Evolutionary conservation across 1,140 invertebrate species (phyloP).

Genomic region (Hypothenemus hampei): DNA sequence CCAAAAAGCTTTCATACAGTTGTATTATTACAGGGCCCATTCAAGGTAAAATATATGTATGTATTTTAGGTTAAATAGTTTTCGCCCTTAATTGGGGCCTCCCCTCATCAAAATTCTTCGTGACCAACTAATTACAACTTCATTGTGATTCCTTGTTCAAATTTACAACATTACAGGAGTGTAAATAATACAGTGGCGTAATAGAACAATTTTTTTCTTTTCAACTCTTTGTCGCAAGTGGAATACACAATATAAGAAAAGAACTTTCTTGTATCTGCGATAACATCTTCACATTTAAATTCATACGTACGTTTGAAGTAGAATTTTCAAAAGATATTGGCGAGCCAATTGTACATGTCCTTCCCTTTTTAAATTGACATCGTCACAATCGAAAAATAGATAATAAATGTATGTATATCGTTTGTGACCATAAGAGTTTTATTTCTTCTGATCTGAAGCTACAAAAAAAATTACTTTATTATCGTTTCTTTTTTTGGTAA

Average conservation of each 20-base stretch:
- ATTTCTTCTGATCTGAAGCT: slow-evolving; percentile 9
- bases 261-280: too few relatives aligned
- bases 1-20: slow-evolving; percentile 14
- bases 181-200: too few relatives aligned
- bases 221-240: too few relatives aligned
- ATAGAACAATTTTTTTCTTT: too few relatives aligned
- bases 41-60: slow-evolving; percentile 11
- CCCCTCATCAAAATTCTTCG: slow-evolving; percentile 15
- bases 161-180: too few relatives aligned
- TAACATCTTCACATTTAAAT: too few relatives aligned
- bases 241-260: too few relatives aligned
- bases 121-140: slow-evolving; percentile 4
- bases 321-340: slow-evolving; percentile 4
- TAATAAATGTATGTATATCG: slow-evolving; percentile 5
- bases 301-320: slow-evolving; percentile 6
- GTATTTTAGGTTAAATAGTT: slow-evolving; percentile 1
- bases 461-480: slow-evolving; percentile 9
- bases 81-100: slow-evolving; percentile 10
- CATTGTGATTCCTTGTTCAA: background rate
- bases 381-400: slow-evolving; percentile 6
- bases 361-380: slow-evolving; percentile 12
- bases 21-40: slow-evolving; percentile 19
- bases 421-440: slow-evolving; percentile 2
- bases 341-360: slow-evolving; percentile 1
- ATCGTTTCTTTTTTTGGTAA: slow-evolving; percentile 2